phyloP scores from a whole-genome alignment of 2,113 vertebrate genomes.

The Oxyruncus cristatus region DNA sequence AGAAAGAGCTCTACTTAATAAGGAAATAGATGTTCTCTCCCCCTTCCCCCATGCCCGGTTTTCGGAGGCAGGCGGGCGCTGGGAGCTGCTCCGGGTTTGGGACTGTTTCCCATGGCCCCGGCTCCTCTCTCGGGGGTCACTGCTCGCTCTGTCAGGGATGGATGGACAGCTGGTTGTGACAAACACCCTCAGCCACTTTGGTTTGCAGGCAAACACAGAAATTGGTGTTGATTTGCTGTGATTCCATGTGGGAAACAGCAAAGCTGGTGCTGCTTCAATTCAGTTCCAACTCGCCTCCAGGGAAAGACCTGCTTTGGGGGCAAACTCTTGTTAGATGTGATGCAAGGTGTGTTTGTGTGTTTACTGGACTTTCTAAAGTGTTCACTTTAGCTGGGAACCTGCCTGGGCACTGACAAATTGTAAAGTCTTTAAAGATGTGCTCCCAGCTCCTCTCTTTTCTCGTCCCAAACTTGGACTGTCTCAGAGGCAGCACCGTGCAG shows the following conservation, averaged over 20 bases:
- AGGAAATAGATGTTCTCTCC: slow-evolving; percentile 18
- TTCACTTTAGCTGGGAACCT: not conserved
- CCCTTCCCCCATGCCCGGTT: not conserved
- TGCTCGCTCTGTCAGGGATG: not conserved
- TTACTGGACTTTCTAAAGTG: not conserved
- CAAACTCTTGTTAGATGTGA: not conserved
- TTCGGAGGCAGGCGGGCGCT: not conserved
- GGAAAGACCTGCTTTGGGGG: not conserved
- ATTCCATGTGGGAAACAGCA: not conserved
- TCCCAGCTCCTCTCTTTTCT: not conserved
- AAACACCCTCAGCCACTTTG: accelerated
- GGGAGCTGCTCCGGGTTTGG: not conserved
- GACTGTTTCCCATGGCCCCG: not conserved
- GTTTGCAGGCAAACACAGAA: not conserved
- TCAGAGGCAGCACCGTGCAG: not conserved
- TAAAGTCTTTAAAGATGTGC: not conserved
- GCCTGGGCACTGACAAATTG: not conserved
- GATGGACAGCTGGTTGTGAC: not conserved
- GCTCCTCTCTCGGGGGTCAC: not conserved
- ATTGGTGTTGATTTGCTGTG: not conserved
- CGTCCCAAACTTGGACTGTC: accelerated
- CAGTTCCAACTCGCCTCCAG: not conserved
- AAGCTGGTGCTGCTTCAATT: not conserved
- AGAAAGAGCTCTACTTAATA: not conserved
- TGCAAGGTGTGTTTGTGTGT: not conserved